Percentiles rank a stretch among this genome's conserved stretches.
phyloP scores from a whole-genome alignment of 2,888 invertebrate genomes.

The Idaea aversata region DNA sequence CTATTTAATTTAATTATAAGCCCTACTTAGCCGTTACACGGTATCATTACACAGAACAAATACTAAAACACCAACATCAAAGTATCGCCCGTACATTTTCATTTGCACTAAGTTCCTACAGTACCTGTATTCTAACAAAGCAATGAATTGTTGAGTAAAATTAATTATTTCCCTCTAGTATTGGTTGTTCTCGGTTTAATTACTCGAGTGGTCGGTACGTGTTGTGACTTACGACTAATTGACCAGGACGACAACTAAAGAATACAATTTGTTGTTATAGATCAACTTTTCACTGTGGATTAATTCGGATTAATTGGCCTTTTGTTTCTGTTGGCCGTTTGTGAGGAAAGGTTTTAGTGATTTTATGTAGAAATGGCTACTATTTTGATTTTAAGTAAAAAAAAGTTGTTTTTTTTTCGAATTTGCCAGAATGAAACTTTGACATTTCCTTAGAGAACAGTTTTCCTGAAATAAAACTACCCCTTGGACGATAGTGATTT shows the following conservation, averaged over 20 bases:
- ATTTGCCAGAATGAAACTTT: too few relatives aligned
- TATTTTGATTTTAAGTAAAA: too few relatives aligned
- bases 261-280: constrained; percentile 26
- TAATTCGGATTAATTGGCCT: too few relatives aligned
- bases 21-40: not conserved
- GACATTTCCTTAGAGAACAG: too few relatives aligned
- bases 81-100: constrained; percentile 11
- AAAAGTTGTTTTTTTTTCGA: too few relatives aligned
- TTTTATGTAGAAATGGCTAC: too few relatives aligned
- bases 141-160: constrained; percentile 44
- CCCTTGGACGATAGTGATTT: too few relatives aligned
- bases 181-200: constrained; percentile 41
- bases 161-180: constrained; percentile 44
- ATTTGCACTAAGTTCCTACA: constrained; percentile 19
- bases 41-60: not conserved
- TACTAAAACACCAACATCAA: not conserved
- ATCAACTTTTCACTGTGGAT: not conserved
- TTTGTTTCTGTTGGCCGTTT: too few relatives aligned
- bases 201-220: constrained; percentile 45
- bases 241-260: constrained; percentile 38
- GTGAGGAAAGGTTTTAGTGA: too few relatives aligned
- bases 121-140: constrained; percentile 34
- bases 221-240: constrained; percentile 42
- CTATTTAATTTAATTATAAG: too few relatives aligned
- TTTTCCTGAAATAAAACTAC: too few relatives aligned